Percentiles rank a stretch among this genome's conserved stretches.
phyloP scores from a whole-genome alignment of 2,888 invertebrate species.

The Drosophila histrio region DNA sequence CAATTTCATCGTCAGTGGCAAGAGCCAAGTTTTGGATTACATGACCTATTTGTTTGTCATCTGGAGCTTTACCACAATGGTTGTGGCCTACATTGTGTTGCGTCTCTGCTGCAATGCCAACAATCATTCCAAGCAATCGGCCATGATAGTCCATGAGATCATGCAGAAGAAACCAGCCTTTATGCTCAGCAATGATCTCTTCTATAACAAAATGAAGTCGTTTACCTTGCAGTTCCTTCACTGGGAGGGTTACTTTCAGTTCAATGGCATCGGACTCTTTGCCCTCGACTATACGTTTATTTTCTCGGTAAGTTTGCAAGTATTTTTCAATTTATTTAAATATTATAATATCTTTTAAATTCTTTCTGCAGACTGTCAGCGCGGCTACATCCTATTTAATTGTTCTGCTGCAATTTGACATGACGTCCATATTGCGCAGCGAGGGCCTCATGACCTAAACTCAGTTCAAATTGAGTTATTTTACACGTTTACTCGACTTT shows the following conservation, averaged over 20 bases:
- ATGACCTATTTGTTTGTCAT: slow-evolving; percentile 79
- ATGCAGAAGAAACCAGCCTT: slow-evolving; percentile 84
- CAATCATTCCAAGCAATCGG: slow-evolving; percentile 82
- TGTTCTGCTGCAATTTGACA: slow-evolving; percentile 84
- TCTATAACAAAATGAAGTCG: slow-evolving; percentile 84
- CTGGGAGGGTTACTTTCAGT: slow-evolving; percentile 84
- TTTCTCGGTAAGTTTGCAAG: slow-evolving; percentile 80
- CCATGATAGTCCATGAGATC: slow-evolving; percentile 84
- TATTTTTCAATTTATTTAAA: neutral
- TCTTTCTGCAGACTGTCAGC: slow-evolving; percentile 80
- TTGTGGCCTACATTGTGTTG: slow-evolving; percentile 81
- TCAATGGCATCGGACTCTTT: slow-evolving; percentile 83
- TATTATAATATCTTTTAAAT: neutral
- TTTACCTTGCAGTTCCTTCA: slow-evolving; percentile 84
- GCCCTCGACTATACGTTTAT: slow-evolving; percentile 84
- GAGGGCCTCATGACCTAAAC: slow-evolving; percentile 73
- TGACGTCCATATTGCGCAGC: slow-evolving; percentile 78
- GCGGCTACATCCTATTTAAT: slow-evolving; percentile 84
- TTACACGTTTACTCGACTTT: neutral
- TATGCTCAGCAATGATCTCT: slow-evolving; percentile 83
- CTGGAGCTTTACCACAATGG: slow-evolving; percentile 81
- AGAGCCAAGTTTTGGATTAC: slow-evolving; percentile 76
- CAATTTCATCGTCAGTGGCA: slow-evolving; percentile 80
- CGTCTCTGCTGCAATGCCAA: slow-evolving; percentile 82
- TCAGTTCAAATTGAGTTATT: slow-evolving; percentile 35